phyloP scores from a whole-genome alignment of 2,113 vertebrate genomes.

The Amblyornis subalaris region DNA sequence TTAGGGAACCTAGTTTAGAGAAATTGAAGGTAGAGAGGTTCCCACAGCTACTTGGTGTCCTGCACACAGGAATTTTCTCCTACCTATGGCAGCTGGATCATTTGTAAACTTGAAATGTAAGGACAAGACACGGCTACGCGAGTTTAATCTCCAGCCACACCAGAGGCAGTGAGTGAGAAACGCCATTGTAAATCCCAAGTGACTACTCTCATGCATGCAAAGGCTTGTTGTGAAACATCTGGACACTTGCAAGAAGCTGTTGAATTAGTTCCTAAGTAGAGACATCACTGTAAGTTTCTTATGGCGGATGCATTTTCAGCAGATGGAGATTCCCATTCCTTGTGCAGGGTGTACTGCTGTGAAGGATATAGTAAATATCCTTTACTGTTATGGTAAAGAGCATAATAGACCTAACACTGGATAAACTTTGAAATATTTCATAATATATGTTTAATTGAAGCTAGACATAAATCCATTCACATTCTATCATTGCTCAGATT shows the following conservation, averaged over 20 bases:
- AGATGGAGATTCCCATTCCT: background rate
- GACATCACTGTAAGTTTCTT: background rate
- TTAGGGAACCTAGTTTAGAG: background rate
- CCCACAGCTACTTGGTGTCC: background rate
- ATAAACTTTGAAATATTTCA: background rate
- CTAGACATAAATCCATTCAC: background rate
- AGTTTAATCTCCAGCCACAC: background rate
- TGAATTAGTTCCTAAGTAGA: constrained; percentile 11
- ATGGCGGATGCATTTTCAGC: background rate
- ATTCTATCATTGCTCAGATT: background rate
- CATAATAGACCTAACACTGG: background rate
- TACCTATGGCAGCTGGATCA: background rate
- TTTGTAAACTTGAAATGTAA: background rate
- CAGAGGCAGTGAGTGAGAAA: background rate
- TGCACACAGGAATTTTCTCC: background rate
- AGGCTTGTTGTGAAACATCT: background rate
- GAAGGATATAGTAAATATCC: background rate
- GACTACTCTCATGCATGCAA: background rate
- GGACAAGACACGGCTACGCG: background rate
- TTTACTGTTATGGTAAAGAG: background rate
- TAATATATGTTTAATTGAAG: background rate
- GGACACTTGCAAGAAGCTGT: constrained; percentile 13
- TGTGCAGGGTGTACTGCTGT: background rate
- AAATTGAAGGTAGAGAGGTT: background rate
- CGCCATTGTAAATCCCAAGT: background rate